A percentile compares a stretch with the other conserved stretches of the same genome.
phyloP scores from a whole-genome alignment of 2,113 vertebrate genomes.

The Pterocles gutturalis region DNA sequence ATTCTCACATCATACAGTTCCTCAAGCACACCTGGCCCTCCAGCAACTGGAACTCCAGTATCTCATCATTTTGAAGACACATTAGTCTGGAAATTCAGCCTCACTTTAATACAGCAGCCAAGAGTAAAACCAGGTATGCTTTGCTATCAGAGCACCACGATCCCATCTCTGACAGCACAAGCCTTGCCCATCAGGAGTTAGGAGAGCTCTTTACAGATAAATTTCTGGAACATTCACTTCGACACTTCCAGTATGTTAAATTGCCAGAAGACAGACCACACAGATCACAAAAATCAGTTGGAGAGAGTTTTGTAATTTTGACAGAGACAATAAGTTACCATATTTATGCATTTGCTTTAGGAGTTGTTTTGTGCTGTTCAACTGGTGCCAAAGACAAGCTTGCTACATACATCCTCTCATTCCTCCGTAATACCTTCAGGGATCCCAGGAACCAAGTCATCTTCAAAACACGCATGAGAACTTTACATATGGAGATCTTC shows the following conservation, averaged over 20 bases:
- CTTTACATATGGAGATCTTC: conserved; percentile 18
- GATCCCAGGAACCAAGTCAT: neutral
- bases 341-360: neutral
- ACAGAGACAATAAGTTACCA: neutral
- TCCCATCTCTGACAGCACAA: neutral
- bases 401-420: neutral
- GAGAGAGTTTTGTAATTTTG: neutral
- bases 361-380: neutral
- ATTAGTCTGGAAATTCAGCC: neutral
- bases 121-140: neutral
- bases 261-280: conserved; percentile 30
- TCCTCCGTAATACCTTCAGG: neutral
- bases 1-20: neutral
- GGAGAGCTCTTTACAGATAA: neutral
- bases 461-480: neutral
- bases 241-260: neutral
- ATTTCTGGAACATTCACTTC: neutral
- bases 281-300: neutral
- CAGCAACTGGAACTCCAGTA: neutral
- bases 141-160: neutral
- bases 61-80: neutral
- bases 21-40: neutral
- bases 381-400: neutral
- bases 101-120: neutral
- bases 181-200: neutral